Percentiles rank a stretch among this genome's conserved stretches.
These are phyloP conservation scores for Psilopsiagon aurifrons DNA, from an alignment of 2,113 vertebrate species.

Conservation along the genomic window DNA sequence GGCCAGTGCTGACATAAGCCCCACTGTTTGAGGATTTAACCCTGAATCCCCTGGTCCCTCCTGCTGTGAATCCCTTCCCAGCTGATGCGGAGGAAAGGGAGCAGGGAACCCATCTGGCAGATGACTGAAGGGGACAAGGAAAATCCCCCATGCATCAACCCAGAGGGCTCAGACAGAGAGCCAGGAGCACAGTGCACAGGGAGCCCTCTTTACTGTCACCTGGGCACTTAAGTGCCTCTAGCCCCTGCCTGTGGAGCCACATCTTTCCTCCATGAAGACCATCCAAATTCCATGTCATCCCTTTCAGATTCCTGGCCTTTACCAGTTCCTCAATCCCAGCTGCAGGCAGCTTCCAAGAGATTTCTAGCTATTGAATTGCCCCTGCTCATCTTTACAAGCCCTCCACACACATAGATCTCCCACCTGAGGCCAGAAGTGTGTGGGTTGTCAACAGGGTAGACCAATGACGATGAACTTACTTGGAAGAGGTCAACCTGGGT, in stretches of 20 bases:
- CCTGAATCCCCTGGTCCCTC: background rate
- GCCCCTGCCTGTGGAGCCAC: background rate
- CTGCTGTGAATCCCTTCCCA: background rate
- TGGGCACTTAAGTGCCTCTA: background rate
- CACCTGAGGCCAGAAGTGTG: background rate
- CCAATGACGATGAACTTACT: rapidly evolving
- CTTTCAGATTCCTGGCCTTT: background rate
- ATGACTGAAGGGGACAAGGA: background rate
- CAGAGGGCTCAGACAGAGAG: background rate
- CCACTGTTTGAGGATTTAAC: background rate
- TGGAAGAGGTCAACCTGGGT: background rate
- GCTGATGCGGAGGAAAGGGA: background rate
- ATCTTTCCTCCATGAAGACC: background rate
- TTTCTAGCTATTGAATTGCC: background rate
- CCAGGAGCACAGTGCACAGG: background rate
- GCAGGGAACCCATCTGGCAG: background rate
- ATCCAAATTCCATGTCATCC: background rate
- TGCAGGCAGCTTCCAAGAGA: background rate
- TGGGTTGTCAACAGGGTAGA: background rate
- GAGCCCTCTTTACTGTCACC: background rate
- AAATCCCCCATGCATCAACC: background rate
- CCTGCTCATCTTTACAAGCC: background rate
- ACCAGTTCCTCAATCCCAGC: background rate
- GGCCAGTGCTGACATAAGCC: background rate
- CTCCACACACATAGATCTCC: background rate